Conservation (phyloP, 2,888 invertebrate species). For the Phasia obesa region DNA sequence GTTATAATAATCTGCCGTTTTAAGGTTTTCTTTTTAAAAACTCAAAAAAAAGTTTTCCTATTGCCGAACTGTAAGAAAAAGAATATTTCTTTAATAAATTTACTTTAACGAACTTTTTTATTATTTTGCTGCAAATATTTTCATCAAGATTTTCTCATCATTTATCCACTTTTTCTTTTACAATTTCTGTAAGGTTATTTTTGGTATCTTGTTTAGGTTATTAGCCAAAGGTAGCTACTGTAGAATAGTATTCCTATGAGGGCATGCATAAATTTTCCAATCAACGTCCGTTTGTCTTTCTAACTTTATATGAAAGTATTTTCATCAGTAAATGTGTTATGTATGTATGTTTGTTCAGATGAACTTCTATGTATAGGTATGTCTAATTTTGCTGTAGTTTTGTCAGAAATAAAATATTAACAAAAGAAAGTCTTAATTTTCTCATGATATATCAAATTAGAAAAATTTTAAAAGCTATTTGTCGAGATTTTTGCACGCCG, state of each 20-base stretch:
- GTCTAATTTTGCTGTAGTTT: constrained; percentile 29
- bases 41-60: too few species aligned
- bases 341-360: neutral
- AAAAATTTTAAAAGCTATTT: constrained; percentile 35
- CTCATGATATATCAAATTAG: constrained; percentile 21
- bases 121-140: neutral
- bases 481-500: constrained; percentile 8
- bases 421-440: constrained; percentile 46
- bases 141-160: constrained; percentile 20
- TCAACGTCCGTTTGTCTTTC: constrained; percentile 73
- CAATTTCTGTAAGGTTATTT: constrained; percentile 39
- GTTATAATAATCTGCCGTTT: too few species aligned
- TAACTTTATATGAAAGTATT: constrained; percentile 53
- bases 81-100: neutral
- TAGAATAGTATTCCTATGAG: constrained; percentile 68
- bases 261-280: constrained; percentile 74
- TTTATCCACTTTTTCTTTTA: constrained; percentile 30
- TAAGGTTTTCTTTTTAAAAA: too few species aligned
- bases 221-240: constrained; percentile 52
- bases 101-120: neutral
- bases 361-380: neutral
- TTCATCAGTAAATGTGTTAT: neutral
- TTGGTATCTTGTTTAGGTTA: constrained; percentile 49
- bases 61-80: too few species aligned
- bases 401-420: constrained; percentile 26